Conservation (phyloP, 92 coral and sea anemone species). For the Parazoanthus darwini region DNA sequence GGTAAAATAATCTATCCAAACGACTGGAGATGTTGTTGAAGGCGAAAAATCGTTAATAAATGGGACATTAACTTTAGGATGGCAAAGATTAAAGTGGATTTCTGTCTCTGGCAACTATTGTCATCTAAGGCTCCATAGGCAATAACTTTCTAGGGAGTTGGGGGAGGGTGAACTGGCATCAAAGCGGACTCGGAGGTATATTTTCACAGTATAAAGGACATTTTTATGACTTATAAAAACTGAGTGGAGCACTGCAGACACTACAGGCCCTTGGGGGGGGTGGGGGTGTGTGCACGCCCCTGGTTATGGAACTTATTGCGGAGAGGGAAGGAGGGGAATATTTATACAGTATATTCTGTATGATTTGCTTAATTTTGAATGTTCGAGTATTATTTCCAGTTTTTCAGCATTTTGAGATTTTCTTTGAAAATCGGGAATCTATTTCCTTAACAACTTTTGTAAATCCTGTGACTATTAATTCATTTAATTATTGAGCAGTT, state of each 20-base stretch:
- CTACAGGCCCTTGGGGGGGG: constrained; percentile 20
- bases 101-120: no score
- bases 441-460: not conserved
- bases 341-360: constrained; percentile 22
- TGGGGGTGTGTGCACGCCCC: constrained; percentile 7
- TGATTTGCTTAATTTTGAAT: constrained; percentile 17
- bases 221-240: not conserved
- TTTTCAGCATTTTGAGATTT: not conserved
- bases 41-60: no score
- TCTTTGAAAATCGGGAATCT: constrained; percentile 11
- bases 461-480: no score
- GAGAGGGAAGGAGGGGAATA: constrained; percentile 21
- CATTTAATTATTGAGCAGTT: constrained; percentile 16
- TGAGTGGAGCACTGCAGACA: constrained; percentile 10
- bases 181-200: no score
- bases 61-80: no score
- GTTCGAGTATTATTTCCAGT: constrained; percentile 27
- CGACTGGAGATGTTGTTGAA: no score
- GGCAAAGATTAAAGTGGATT: no score
- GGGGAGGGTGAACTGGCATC: no score
- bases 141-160: no score
- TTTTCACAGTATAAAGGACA: no score
- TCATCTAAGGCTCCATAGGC: no score
- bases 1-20: no score
- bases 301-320: constrained; percentile 18